These are phyloP conservation scores for Drosophila cracens DNA, from an alignment of 2,888 invertebrate species.

Conservation along the genomic window DNA sequence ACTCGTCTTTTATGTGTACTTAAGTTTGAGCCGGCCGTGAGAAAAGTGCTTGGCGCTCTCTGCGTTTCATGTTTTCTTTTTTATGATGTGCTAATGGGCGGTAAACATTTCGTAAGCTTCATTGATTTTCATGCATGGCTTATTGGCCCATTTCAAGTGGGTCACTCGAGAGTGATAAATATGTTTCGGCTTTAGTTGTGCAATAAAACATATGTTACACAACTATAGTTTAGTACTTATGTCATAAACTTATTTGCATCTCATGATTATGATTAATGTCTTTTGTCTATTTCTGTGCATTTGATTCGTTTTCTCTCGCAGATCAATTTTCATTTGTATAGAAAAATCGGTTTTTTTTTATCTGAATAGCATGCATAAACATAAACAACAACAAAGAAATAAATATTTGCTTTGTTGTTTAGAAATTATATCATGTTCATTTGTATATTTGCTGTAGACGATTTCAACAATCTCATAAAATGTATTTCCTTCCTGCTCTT, in stretches of 20 bases:
- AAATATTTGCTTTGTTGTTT: neutral
- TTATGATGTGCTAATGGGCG: conserved; percentile 75
- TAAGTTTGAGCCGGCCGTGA: conserved; percentile 51
- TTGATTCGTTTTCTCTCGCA: neutral
- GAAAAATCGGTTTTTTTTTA: neutral
- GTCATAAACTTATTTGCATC: neutral
- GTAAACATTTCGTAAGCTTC: conserved; percentile 75
- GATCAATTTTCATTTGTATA: neutral
- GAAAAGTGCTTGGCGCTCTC: conserved; percentile 47
- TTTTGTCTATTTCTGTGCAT: neutral
- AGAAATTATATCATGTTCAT: neutral
- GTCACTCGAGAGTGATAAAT: conserved; percentile 41
- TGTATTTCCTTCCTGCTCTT: conserved; percentile 36
- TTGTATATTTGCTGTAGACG: neutral
- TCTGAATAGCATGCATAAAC: neutral
- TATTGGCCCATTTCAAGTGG: conserved; percentile 55
- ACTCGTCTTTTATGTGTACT: conserved; percentile 29
- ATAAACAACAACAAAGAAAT: neutral
- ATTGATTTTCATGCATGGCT: conserved; percentile 68
- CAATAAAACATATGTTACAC: conserved; percentile 11
- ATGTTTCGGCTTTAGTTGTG: neutral
- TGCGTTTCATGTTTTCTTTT: conserved; percentile 16
- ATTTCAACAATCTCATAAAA: conserved; percentile 31
- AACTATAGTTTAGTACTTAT: conserved; percentile 8
- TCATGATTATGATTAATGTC: neutral